These are phyloP conservation scores for Aramus guarauna DNA, from an alignment of 2,113 vertebrate genomes.

Conservation along the genomic window DNA sequence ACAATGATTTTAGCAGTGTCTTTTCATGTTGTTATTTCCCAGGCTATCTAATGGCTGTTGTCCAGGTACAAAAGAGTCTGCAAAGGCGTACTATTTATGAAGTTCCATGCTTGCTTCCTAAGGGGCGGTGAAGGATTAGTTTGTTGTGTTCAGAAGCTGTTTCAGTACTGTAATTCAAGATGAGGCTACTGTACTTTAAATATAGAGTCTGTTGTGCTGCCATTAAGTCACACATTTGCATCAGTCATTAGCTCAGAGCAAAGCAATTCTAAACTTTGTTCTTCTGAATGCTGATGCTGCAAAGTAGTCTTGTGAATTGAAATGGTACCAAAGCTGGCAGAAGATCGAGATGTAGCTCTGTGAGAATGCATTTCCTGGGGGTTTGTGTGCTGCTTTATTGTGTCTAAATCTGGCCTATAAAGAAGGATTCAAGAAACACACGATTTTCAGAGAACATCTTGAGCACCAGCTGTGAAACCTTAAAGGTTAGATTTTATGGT, in stretches of 20 bases:
- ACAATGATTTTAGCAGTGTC: rapidly evolving
- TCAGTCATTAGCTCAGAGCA: neutral
- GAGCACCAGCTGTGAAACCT: neutral
- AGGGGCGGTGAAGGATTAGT: neutral
- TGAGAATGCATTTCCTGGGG: neutral
- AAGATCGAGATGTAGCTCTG: neutral
- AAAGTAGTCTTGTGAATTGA: neutral
- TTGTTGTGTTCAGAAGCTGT: neutral
- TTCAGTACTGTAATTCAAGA: neutral
- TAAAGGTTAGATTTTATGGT: neutral
- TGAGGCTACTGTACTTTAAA: neutral
- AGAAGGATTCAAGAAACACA: neutral
- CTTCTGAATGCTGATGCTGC: neutral
- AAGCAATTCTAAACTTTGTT: neutral
- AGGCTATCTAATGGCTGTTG: neutral
- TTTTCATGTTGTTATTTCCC: neutral
- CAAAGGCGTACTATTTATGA: neutral
- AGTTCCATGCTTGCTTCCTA: neutral
- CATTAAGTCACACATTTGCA: neutral
- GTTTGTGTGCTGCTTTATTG: neutral
- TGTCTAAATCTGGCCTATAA: neutral
- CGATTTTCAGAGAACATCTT: neutral
- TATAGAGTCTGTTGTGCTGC: neutral
- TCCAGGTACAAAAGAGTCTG: neutral
- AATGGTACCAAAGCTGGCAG: neutral